These are phyloP conservation scores for Hydrochoerus hydrochaeris DNA, from an alignment of 2,113 vertebrate genomes.

Conservation along the genomic window DNA sequence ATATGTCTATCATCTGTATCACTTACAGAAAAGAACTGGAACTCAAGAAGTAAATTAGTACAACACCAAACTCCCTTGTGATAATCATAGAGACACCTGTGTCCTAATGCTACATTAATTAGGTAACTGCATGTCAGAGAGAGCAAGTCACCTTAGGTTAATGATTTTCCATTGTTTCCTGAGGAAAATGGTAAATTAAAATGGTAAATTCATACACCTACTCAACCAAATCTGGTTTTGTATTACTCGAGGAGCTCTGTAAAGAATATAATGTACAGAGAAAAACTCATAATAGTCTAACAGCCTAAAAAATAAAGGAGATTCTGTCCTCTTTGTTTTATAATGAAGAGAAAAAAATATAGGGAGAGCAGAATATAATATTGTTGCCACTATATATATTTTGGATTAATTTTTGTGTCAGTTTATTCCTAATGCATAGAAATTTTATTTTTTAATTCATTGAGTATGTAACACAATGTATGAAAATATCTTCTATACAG, in stretches of 20 bases:
- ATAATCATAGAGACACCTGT: neutral
- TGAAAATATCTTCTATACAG: neutral
- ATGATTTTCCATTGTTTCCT: neutral
- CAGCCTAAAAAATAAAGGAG: neutral
- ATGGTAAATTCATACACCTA: neutral
- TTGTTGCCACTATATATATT: neutral
- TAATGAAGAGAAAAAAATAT: neutral
- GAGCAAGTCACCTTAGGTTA: neutral
- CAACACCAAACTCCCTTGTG: neutral
- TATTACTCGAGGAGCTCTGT: neutral
- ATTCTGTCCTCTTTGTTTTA: neutral
- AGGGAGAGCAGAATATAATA: neutral
- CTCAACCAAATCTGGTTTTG: neutral
- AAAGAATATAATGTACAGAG: neutral
- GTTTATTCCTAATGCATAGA: neutral
- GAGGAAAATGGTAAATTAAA: neutral
- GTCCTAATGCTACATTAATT: neutral
- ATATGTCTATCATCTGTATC: neutral
- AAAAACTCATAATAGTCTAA: neutral
- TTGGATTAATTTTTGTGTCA: neutral
- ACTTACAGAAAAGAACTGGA: neutral
- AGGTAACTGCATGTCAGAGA: neutral
- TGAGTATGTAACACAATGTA: neutral
- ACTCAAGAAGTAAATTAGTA: conserved; percentile 12
- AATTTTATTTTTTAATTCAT: neutral